Base-by-base conservation (phyloP, 2,797 vertebrate genomes). In the Trichosurus vulpecula region DNA sequence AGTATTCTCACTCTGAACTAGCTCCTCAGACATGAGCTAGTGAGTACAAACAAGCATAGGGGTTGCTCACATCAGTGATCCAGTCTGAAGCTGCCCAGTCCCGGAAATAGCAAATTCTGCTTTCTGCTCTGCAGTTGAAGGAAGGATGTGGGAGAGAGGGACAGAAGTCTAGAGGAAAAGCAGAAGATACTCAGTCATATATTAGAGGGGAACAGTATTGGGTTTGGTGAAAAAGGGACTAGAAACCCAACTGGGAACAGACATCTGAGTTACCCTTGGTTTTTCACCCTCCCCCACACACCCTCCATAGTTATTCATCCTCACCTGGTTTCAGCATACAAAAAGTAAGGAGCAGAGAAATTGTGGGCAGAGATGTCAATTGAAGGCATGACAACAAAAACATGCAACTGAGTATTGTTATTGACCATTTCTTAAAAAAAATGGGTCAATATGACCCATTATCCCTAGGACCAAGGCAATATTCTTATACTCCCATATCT, bases 391-490 rank as follows among this genome's bases (percentile, higher is more conserved):
- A 35, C 97, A 91, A 95, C 93, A 93, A 93, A 54, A 93, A 89
- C 89, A 53, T 54, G n/a, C 31, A 47, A n/a, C 55, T 52, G 96
- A 95, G 95, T 96, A 96, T 96, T 94, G 90, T 95, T 93, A 19
- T 47, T 92, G 95, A 93, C 94, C 92, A 81, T 90, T 95, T 54
- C 30, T 52, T 53, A 94, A 90, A 92, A 92, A 92, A 41, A 52
- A 95, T 96, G 91, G 55, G 29, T 81, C 74, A 30, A 35, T 81
- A 91, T 95, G 54, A 14, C n/a, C 22, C 13, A 92, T 91, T 92
- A 74, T 54, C 91, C 41, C 2, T 0, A 47, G n/a, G 74, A 92
- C 14, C 29, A 53, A 91, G 52, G 92, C 54, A 89, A 31, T 27
- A 41, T 57, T 61, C n/a, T 4, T 93, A 35, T 41, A 51, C n/a